Conservation (phyloP, 2,113 vertebrate genomes). For the Takifugu flavidus region DNA sequence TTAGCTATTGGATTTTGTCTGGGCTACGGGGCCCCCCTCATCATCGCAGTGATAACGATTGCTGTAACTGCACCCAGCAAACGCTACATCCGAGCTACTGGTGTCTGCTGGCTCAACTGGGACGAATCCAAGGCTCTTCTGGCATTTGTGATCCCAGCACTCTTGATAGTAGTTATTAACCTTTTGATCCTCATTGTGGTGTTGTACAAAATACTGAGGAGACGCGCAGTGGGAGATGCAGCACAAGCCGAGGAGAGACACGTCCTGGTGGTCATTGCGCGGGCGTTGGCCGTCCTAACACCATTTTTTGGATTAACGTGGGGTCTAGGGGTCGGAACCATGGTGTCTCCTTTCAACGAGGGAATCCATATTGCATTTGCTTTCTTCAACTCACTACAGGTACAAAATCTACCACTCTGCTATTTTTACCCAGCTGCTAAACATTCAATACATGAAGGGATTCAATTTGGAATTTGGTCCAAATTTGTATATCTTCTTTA, state of each 20-base stretch:
- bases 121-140: slow-evolving; percentile 74
- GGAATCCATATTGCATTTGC: slow-evolving; percentile 77
- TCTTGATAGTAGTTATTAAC: slow-evolving; percentile 60
- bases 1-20: slow-evolving; percentile 61
- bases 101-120: slow-evolving; percentile 84
- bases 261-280: slow-evolving; percentile 71
- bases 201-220: slow-evolving; percentile 74
- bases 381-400: slow-evolving; percentile 84
- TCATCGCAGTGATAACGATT: slow-evolving; percentile 77
- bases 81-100: slow-evolving; percentile 49
- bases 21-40: slow-evolving; percentile 79
- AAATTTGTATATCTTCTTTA: slow-evolving; percentile 8
- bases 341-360: slow-evolving; percentile 9
- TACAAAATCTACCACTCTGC: slow-evolving; percentile 36
- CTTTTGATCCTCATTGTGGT: slow-evolving; percentile 75
- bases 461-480: not conserved
- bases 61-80: slow-evolving; percentile 69
- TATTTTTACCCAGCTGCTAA: too few species aligned
- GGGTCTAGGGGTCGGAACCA: slow-evolving; percentile 63
- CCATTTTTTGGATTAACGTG: slow-evolving; percentile 85
- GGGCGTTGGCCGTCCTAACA: slow-evolving; percentile 79
- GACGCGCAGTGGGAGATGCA: slow-evolving; percentile 37
- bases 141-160: slow-evolving; percentile 78
- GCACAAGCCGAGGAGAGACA: slow-evolving; percentile 53
- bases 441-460: not conserved